These are phyloP conservation scores for Gambusia yucatana DNA, from an alignment of 2,797 vertebrate genomes.

Conservation along the genomic window DNA sequence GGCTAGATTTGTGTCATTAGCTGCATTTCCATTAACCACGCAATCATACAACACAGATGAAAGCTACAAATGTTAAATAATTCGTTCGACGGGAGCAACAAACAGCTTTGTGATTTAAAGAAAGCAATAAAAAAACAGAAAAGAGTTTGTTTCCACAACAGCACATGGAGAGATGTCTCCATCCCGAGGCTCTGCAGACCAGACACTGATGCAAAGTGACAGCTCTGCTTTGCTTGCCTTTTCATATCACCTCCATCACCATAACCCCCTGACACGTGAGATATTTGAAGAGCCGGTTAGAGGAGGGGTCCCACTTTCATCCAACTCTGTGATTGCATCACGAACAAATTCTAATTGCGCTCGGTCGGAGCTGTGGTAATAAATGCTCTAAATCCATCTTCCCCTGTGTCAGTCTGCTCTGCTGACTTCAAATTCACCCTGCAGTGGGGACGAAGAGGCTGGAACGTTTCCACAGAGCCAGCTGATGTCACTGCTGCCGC, in stretches of 20 bases:
- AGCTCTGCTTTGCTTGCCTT: constrained; percentile 67
- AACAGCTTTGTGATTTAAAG: not conserved
- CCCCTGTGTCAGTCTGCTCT: constrained; percentile 9
- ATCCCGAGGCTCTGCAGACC: constrained; percentile 45
- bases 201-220: constrained; percentile 65
- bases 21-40: too few species aligned
- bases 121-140: constrained; percentile 1
- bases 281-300: constrained; percentile 26
- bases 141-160: constrained; percentile 26
- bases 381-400: constrained; percentile 5
- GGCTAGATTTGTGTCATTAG: too few species aligned
- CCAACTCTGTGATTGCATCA: constrained; percentile 3
- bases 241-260: constrained; percentile 57
- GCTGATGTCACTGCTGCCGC: constrained; percentile 54
- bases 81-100: not conserved
- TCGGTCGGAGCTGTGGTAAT: not conserved
- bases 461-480: constrained; percentile 57
- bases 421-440: constrained; percentile 33
- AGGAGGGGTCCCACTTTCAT: constrained; percentile 9
- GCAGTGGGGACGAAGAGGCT: constrained; percentile 29
- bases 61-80: not conserved
- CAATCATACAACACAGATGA: not conserved
- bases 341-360: constrained; percentile 10
- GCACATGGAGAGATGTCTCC: constrained; percentile 53
- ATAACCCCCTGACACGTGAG: constrained; percentile 31